Conservation (phyloP, 2,113 vertebrate genomes). For the Tyrannus savana region DNA sequence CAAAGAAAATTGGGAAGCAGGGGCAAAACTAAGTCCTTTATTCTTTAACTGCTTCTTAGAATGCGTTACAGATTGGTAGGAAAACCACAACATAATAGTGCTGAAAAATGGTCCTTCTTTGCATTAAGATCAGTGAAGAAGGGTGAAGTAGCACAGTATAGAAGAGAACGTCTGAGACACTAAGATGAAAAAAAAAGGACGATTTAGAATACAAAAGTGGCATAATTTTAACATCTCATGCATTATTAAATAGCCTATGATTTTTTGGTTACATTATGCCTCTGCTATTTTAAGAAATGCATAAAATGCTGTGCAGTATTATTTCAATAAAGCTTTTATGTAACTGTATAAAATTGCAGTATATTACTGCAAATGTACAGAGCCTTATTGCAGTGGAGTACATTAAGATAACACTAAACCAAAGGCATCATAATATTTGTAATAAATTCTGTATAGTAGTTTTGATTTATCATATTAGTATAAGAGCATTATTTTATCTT, state of each 20-base stretch:
- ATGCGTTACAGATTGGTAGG: neutral
- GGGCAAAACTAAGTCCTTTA: neutral
- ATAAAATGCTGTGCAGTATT: conserved; percentile 18
- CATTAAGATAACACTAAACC: conserved; percentile 54
- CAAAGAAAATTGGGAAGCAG: neutral
- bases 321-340: conserved; percentile 47
- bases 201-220: conserved; percentile 26
- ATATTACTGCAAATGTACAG: conserved; percentile 28
- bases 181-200: neutral
- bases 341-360: conserved; percentile 50
- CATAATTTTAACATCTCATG: conserved; percentile 12
- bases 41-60: neutral
- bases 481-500: conserved; percentile 56
- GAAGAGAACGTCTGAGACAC: neutral
- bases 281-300: conserved; percentile 45
- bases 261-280: conserved; percentile 24
- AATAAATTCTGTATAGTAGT: conserved; percentile 24
- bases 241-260: conserved; percentile 27
- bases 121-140: neutral
- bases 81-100: neutral
- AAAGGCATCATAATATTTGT: conserved; percentile 13
- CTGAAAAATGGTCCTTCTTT: neutral
- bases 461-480: conserved; percentile 49
- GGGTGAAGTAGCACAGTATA: neutral
- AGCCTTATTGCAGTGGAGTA: conserved; percentile 18